Percentiles rank a stretch among this genome's conserved stretches.
Conservation (phyloP, 2,113 vertebrate species). For the Heterocephalus glaber region DNA sequence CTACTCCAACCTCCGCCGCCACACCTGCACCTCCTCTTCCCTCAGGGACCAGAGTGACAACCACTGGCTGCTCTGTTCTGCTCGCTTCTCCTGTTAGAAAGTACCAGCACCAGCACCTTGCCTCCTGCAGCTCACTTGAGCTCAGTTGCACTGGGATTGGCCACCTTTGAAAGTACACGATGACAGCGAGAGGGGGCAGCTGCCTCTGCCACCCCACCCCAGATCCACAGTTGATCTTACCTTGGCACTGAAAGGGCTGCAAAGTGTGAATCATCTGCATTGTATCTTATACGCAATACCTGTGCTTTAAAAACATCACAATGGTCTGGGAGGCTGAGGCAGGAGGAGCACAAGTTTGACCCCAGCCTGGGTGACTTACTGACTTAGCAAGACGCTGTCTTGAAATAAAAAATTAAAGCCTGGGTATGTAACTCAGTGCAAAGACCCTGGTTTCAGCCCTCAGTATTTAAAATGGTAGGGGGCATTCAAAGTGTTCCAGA, state of each 20-base stretch:
- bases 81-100: not conserved
- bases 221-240: not conserved
- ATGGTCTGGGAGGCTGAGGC: not conserved
- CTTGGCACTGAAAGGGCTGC: not conserved
- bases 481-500: not conserved
- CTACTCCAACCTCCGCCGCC: accelerated
- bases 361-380: not conserved
- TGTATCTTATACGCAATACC: not conserved
- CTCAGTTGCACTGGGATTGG: too few relatives aligned
- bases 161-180: not conserved
- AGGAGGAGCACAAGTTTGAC: not conserved
- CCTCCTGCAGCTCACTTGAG: not conserved
- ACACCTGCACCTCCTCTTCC: too few relatives aligned
- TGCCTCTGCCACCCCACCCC: accelerated
- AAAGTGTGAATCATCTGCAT: accelerated
- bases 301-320: not conserved
- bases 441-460: not conserved
- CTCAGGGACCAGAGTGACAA: not conserved
- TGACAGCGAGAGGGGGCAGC: not conserved
- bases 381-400: not conserved
- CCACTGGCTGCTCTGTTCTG: not conserved
- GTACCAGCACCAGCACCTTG: not conserved
- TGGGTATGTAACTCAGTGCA: not conserved
- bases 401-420: not conserved
- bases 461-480: not conserved